phyloP scores from a whole-genome alignment of 2,797 vertebrate species.

The Acanthurus leucopareius region DNA sequence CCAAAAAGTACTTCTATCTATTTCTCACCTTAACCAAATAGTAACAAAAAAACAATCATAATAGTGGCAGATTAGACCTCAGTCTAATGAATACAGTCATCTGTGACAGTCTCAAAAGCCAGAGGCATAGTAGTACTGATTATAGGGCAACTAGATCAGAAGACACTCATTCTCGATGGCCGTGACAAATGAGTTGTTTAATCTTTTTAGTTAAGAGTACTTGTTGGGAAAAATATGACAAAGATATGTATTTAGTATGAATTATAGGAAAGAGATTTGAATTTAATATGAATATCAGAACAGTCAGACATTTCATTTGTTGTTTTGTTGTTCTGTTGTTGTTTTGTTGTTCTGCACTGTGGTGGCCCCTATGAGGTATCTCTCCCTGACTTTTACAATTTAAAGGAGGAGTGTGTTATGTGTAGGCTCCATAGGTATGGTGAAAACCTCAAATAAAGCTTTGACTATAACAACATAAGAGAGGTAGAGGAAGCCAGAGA shows the following conservation, averaged over 20 bases:
- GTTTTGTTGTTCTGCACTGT: too few relatives aligned
- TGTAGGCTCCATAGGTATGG: too few relatives aligned
- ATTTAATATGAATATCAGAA: background rate
- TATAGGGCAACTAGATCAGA: background rate
- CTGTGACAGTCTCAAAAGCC: background rate
- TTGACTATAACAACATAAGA: background rate
- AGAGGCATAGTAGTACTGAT: background rate
- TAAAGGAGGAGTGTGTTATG: too few relatives aligned
- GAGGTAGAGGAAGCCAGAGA: background rate
- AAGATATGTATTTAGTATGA: background rate
- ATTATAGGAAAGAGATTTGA: background rate
- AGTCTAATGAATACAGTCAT: background rate
- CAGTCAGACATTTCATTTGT: background rate
- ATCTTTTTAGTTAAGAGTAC: background rate
- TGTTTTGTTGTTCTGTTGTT: too few relatives aligned
- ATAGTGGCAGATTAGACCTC: too few relatives aligned
- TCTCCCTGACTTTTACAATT: too few relatives aligned
- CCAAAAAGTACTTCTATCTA: background rate
- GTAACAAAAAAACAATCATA: background rate
- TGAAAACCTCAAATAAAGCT: background rate
- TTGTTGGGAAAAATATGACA: background rate
- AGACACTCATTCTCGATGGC: background rate
- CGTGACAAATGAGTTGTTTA: background rate
- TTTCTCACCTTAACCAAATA: background rate
- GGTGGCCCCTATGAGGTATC: too few relatives aligned